These are phyloP conservation scores for Sebastes fasciatus DNA, from an alignment of 2,113 vertebrate species.

Conservation along the genomic window DNA sequence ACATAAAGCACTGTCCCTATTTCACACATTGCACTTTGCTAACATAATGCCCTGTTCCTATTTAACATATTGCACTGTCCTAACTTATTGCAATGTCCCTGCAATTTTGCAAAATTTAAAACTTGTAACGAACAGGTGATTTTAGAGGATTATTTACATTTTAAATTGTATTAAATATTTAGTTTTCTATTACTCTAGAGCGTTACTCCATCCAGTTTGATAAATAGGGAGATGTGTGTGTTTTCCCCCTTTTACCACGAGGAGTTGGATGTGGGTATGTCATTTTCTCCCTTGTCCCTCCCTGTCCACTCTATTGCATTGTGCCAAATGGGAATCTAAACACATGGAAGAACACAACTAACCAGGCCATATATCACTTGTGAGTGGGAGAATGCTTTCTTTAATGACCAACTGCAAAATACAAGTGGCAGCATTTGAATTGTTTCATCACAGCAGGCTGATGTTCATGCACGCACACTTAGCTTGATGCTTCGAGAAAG, in stretches of 20 bases:
- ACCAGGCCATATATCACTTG: slow-evolving; percentile 3
- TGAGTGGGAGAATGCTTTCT: slow-evolving; percentile 8
- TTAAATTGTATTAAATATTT: too few relatives aligned
- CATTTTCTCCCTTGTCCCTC: not conserved
- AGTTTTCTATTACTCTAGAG: not conserved
- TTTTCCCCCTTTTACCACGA: not conserved
- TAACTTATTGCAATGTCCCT: too few relatives aligned
- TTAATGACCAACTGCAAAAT: slow-evolving; percentile 4
- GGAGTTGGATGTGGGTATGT: not conserved
- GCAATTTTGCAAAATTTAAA: too few relatives aligned
- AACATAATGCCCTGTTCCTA: too few relatives aligned
- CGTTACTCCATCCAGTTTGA: not conserved
- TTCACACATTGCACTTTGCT: too few relatives aligned
- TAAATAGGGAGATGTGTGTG: not conserved
- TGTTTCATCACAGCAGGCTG: slow-evolving; percentile 4
- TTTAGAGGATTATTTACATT: too few relatives aligned
- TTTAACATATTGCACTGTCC: too few relatives aligned
- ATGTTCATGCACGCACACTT: not conserved
- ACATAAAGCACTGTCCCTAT: too few relatives aligned
- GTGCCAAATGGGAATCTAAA: slow-evolving; percentile 27
- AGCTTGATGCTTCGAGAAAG: not conserved
- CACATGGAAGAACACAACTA: not conserved
- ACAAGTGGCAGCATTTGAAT: slow-evolving; percentile 12
- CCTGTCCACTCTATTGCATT: not conserved
- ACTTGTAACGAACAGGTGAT: too few relatives aligned